Conservation (phyloP, 2,113 vertebrate species). For the Tonatia bakeri region DNA sequence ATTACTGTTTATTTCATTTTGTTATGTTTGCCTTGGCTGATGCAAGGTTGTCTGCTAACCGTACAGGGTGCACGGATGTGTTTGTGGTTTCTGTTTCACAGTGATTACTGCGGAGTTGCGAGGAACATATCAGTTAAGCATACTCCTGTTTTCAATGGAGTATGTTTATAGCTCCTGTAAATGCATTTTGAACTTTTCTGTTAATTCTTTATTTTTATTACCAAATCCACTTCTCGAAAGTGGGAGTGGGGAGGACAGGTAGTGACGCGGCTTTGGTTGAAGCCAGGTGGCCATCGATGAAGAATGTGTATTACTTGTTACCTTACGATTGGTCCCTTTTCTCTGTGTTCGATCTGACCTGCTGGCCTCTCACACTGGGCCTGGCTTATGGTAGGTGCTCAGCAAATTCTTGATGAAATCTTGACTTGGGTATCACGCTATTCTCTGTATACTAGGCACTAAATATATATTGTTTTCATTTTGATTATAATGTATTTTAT, state of each 20-base stretch:
- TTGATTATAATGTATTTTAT: neutral
- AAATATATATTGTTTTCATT: neutral
- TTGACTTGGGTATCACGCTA: neutral
- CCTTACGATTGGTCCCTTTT: neutral
- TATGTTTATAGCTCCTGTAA: neutral
- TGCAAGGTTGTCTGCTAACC: neutral
- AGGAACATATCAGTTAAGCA: neutral
- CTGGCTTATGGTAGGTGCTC: neutral
- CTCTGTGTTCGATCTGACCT: neutral
- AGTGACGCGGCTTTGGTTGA: too few species aligned
- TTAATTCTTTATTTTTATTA: neutral
- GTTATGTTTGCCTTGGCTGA: neutral
- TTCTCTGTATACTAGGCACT: neutral
- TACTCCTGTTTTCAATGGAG: neutral
- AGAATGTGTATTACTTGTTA: fast-evolving
- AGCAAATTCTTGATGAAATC: neutral
- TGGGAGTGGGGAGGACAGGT: neutral
- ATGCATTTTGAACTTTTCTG: neutral
- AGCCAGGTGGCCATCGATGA: too few species aligned
- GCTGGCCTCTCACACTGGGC: neutral
- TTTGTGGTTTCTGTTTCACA: neutral
- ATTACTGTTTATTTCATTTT: neutral
- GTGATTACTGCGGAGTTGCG: neutral
- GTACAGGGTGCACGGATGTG: neutral
- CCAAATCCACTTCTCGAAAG: neutral